phyloP scores from a whole-genome alignment of 2,113 vertebrate genomes.

The Catharus minimus region DNA sequence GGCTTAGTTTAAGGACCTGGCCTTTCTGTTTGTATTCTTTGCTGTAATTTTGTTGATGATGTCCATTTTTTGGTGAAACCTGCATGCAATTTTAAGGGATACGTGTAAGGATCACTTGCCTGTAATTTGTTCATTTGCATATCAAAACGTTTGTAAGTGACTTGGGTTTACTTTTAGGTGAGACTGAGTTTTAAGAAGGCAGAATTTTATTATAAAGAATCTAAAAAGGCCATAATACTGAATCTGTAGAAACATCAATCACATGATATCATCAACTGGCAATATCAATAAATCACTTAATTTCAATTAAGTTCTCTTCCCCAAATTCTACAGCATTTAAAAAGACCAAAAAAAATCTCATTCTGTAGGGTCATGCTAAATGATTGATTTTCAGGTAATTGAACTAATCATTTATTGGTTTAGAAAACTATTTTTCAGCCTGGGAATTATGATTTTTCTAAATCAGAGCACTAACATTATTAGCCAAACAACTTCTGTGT shows the following conservation, averaged over 20 bases:
- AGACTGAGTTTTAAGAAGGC: neutral
- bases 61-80: neutral
- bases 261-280: neutral
- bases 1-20: neutral
- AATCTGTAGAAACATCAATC: neutral
- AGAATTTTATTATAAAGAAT: neutral
- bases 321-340: neutral
- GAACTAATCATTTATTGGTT: neutral
- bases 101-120: neutral
- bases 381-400: neutral
- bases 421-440: neutral
- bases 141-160: neutral
- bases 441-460: neutral
- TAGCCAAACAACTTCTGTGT: neutral
- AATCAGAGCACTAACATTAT: neutral
- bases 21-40: neutral
- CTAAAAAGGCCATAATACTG: neutral
- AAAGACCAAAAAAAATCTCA: neutral
- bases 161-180: neutral
- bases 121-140: neutral
- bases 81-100: neutral
- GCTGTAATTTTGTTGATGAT: neutral
- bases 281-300: neutral
- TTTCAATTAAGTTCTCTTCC: neutral
- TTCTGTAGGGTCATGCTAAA: neutral